Evolutionary conservation across 2,888 invertebrate species (phyloP), one percentile per base, ranked within the genome.

Genomic region (Pyrochroa serraticornis): DNA sequence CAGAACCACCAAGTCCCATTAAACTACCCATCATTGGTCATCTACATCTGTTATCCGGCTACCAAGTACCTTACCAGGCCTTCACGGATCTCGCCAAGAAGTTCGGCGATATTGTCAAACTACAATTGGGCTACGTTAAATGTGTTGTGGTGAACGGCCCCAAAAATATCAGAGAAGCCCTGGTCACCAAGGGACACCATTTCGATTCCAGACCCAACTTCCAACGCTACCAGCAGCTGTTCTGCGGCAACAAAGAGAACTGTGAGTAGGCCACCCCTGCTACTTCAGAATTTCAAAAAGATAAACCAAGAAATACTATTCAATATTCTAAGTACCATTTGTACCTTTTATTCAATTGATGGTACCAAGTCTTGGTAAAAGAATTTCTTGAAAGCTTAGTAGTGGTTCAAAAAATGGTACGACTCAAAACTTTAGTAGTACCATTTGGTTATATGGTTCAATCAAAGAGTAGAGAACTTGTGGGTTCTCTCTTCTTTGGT

Each of bases 201-300:
- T 89, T 88, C 69, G 87, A 87, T 66, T 83, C 85, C 61, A 78
- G 89, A 46, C 87, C 88, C 0, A 83, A 85, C 73, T 88, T 89
- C 71, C 71, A 79, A 49, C 79, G 89, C 61, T 87, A 86, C 75
- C 81, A 84, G 60, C 77, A 82, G 43, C 81, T 88, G 12, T 89
- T 88, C 76, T 81, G 82, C 52, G 87, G 87, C 36, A 82, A 87
- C 74, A 86, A 85, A 71, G 84, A 87, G 69, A 87, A 87, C 72
- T 87, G 88, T 88, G 81, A 87, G 88, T 83, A 62, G 5, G 22
- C 22, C 2, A 22, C 22, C 22, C 5, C 5, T 5, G 22, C 5
- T 5, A 22, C 22, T 22, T 22, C 22, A 22, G 22, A 22, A 22
- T 2, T 2, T 22, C 22, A 22, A 22, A n/a, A n/a, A 22, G 22